Base-by-base conservation (phyloP, 2,888 invertebrate genomes). In the Lingula anatina region DNA sequence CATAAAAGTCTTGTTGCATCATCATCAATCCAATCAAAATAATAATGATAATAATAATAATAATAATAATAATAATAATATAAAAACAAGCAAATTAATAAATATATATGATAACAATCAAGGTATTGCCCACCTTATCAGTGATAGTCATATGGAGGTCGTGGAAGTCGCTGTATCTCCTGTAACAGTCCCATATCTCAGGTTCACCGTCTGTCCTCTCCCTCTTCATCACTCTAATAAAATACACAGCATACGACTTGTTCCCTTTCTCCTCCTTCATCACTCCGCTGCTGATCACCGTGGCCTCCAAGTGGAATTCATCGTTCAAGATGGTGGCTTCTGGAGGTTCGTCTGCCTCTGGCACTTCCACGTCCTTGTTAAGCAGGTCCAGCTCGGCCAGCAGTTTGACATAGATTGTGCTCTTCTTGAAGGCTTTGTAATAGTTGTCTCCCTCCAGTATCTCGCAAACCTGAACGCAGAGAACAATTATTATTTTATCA, bases 101-200 rank as follows among this genome's bases (percentile, higher is more conserved):
- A n/a, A n/a, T n/a, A n/a, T n/a, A n/a, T n/a, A n/a, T n/a, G n/a
- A n/a, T n/a, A n/a, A n/a, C n/a, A n/a, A n/a, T n/a, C n/a, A n/a
- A n/a, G n/a, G n/a, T n/a, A n/a, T n/a, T n/a, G n/a, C n/a, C 31
- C 27, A 80, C 80, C 73, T 79, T 78, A 62, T 79, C 71, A 69
- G 88, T 87, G 41, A 93, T 83, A 66, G 86, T 85, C 56, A 85
- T 83, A 72, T 93, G 87, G 20, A 96, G 81, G 70, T 92, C 91
- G 69, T 93, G 85, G 77, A 96, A 96, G 77, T 95, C 94, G 21
- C 92, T 93, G 73, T 94, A 96, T 65, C 95, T 79, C 61, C 95
- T 81, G 65, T 92, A 90, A 51, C 94, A 89, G 69, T 92, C 91
- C 91, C 93, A 94, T 54, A 87, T 84, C 63, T 89, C 88, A 60